A percentile compares a stretch with the other conserved stretches of the same genome.
Evolutionary conservation across 2,888 invertebrate genomes (phyloP).

Genomic region (Macaria liturata): DNA sequence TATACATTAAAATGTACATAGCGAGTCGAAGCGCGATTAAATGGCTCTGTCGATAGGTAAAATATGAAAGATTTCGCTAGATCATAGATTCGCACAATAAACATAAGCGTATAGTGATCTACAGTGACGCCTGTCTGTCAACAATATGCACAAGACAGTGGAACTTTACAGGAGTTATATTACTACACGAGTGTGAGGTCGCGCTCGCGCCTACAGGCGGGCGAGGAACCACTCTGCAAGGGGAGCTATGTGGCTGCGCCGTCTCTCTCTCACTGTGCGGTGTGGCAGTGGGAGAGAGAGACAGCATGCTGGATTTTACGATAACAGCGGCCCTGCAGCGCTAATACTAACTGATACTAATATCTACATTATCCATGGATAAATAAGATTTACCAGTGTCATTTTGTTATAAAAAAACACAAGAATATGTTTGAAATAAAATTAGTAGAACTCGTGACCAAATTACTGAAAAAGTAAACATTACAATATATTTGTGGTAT

Average conservation of each 20-base stretch:
- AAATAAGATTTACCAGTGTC: too few relatives aligned
- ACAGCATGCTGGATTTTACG: not conserved
- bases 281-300: not conserved
- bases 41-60: conserved; percentile 63
- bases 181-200: conserved; percentile 57
- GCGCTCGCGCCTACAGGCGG: conserved; percentile 60
- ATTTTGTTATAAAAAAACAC: too few relatives aligned
- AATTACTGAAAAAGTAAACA: too few relatives aligned
- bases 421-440: too few relatives aligned
- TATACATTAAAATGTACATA: conserved; percentile 72
- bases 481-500: too few relatives aligned
- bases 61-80: conserved; percentile 57
- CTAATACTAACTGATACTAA: too few relatives aligned
- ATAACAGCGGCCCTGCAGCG: not conserved
- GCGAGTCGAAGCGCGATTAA: conserved; percentile 69
- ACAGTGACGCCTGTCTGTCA: conserved; percentile 68
- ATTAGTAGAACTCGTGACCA: too few relatives aligned
- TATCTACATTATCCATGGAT: too few relatives aligned
- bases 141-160: conserved; percentile 58
- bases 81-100: conserved; percentile 61
- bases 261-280: not conserved
- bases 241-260: conserved; percentile 4
- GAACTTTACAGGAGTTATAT: conserved; percentile 57
- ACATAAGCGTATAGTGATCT: conserved; percentile 67
- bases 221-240: conserved; percentile 44